A percentile compares a stretch with the other conserved stretches of the same genome.
Evolutionary conservation across 2,797 vertebrate species (phyloP).

Genomic region (Agapornis canus): DNA sequence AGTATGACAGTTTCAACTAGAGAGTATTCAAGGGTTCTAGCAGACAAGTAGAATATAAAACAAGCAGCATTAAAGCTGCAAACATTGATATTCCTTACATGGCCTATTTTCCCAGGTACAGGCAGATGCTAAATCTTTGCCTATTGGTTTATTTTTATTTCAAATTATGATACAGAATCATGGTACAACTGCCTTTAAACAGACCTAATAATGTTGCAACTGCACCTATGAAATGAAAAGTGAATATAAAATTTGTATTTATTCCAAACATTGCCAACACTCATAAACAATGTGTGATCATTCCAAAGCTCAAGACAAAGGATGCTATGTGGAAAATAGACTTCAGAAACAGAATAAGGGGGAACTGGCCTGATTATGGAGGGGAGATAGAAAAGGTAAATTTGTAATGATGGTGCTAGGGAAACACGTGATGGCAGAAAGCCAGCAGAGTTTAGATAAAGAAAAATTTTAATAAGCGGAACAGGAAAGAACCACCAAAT

Average conservation of each 20-base stretch:
- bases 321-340: neutral
- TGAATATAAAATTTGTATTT: neutral
- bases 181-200: neutral
- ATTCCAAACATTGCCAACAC: neutral
- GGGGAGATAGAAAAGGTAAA: neutral
- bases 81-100: neutral
- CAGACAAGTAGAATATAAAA: neutral
- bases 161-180: neutral
- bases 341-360: neutral
- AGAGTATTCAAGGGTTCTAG: neutral
- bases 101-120: neutral
- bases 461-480: neutral
- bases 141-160: neutral
- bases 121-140: neutral
- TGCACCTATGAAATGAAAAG: neutral
- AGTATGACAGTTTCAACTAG: neutral
- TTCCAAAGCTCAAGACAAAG: neutral
- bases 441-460: neutral
- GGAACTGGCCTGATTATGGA: neutral
- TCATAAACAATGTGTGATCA: neutral
- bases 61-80: neutral
- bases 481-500: neutral
- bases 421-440: neutral
- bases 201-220: neutral
- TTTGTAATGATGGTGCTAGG: neutral